Base-by-base conservation (phyloP, 2,888 invertebrate genomes). In the Dolichomitus sp. region DNA sequence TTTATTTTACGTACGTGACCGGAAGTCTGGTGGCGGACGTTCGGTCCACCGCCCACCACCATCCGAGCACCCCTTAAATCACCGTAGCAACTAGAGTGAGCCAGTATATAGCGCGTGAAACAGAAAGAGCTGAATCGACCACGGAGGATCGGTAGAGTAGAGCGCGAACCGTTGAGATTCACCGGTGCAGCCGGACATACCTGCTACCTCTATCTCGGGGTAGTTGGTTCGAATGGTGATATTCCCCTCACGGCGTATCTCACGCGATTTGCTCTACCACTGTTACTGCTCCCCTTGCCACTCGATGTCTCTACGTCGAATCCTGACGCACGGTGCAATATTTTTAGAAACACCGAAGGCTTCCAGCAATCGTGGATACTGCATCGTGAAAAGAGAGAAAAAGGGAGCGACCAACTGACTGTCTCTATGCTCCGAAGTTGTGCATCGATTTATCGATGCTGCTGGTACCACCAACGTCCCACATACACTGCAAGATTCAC, bases 1-100 rank as follows among this genome's bases (percentile, higher is more conserved):
- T 87, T 86, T 89, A 88, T 89, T 80, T 83, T 80, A 84, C 77
- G 82, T 84, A 89, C 89, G 90, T 89, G 90, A 89, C 89, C 87
- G 84, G 85, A 87, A 87, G 88, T 85, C 42, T 65, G 40, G 59
- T 79, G 70, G 63, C 57, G 30, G 54, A 52, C 65, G 74, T 30
- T 85, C 69, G 85, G 65, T 73, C 65, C 65, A 54, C 69, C 30
- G 84, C 65, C 37, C 52, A 52, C 42, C 61, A 19, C 59, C 42
- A 76, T 83, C 87, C 83, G 83, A 81, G 77, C 84, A 86, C 88
- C 88, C 88, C 88, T 88, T 89, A 90, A 90, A 90, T 90, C 90
- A 89, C 87, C 87, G 86, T 87, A 80, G 86, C 83, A 75, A 73
- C 81, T 50, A 59, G 33, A 50, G 74, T 23, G 78, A 63, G 59